These are phyloP conservation scores for Netelia inedita DNA, from an alignment of 2,888 invertebrate species.

Conservation along the genomic window DNA sequence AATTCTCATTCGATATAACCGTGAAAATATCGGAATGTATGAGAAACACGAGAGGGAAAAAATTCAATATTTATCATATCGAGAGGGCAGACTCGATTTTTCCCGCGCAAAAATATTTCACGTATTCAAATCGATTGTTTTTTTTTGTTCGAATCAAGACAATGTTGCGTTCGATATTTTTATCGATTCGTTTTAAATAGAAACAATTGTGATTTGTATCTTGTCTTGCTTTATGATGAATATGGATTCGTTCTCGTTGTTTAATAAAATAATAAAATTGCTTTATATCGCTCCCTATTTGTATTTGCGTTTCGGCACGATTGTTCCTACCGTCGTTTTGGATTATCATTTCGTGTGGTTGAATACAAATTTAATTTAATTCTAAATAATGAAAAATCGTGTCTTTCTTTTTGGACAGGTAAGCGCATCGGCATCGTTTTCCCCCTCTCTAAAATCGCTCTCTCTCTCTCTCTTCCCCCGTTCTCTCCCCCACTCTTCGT, in stretches of 20 bases:
- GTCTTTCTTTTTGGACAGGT: background rate
- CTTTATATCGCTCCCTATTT: too few relatives aligned
- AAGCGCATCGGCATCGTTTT: constrained; percentile 22
- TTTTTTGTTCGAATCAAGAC: background rate
- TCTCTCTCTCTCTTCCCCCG: background rate
- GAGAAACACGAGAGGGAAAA: background rate
- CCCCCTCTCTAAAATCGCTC: background rate
- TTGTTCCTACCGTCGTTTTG: too few relatives aligned
- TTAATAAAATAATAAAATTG: too few relatives aligned
- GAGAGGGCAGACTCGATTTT: constrained; percentile 7
- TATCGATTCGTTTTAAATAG: too few relatives aligned
- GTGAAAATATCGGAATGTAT: background rate
- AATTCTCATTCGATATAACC: background rate
- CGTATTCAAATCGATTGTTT: background rate
- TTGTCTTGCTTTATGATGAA: too few relatives aligned
- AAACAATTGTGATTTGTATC: too few relatives aligned
- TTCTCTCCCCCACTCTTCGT: constrained; percentile 29
- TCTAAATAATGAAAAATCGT: background rate
- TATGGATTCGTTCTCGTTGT: too few relatives aligned
- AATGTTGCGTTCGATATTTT: too few relatives aligned
- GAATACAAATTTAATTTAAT: too few relatives aligned
- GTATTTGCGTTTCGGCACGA: too few relatives aligned
- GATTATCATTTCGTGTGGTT: too few relatives aligned
- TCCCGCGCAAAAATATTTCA: constrained; percentile 35
- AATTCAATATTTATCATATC: background rate